Base-by-base conservation (phyloP, 2,888 invertebrate species). In the Drosophila prolongata region DNA sequence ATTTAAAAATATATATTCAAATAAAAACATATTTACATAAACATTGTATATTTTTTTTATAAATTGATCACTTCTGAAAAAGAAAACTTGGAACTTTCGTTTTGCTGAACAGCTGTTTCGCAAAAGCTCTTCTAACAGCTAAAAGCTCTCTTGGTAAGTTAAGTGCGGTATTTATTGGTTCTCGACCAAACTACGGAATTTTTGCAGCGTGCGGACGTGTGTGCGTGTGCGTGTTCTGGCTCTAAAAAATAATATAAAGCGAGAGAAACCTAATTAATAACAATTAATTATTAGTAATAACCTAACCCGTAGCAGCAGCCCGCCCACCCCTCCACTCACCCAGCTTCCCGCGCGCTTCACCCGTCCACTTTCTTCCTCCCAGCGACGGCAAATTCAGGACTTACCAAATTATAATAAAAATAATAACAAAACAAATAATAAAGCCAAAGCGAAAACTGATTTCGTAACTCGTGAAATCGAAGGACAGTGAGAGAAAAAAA, bases 401-500 rank as follows among this genome's bases (percentile, higher is more conserved):
- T n/a, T 11, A 56, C 38, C 38, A 30, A 58, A 40, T 58, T 30
- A 54, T 19, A 59, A 64, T 50, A 30, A 30, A 30, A 56, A 44
- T 42, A 37, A 55, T 24, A 50, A 50, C 34, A 19, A 56, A 14
- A 42, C 19, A 24, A 59, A 59, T 34, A 58, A 58, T 40, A 56
- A 56, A 40, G 3, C n/a, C 27, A 58, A 34, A 57, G 13, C 53
- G 16, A 52, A n/a, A 58, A 40, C 30, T 30, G 16, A 56, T 59
- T 59, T 59, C 57, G 58, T 59, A 59, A 59, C 58, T 40, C 30
- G 58, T 40, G 14, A 42, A 57, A 34, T 34, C 42, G 57, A 59
- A 55, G 30, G 34, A 56, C 58, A 56, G 56, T 42, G 56, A 19
- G 13, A 58, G 19, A 58, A 30, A 19, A 55, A 34, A 55, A 58